Base-by-base conservation (phyloP, 2,797 vertebrate genomes). In the Neomorphus geoffroyi region DNA sequence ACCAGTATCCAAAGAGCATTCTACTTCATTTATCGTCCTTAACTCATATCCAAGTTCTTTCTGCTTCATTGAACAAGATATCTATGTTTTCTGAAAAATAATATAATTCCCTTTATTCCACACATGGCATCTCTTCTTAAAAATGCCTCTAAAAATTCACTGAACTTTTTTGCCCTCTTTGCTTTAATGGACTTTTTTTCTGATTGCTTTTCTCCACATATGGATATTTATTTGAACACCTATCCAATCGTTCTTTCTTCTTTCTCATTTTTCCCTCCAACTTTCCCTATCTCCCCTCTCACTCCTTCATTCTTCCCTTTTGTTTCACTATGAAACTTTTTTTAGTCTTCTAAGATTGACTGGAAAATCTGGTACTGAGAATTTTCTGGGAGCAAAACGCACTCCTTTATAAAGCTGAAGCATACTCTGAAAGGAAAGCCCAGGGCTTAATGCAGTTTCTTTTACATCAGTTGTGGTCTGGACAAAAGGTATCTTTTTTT, bases 391-490 rank as follows among this genome's bases (percentile, higher is more conserved):
- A 94, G 71, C 37, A 94, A 94, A 92, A 86, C 27, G 5, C 39
- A 61, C 23, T 90, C 71, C 80, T 94, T 87, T 77, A 69, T 41
- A 82, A 85, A 82, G 57, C 41, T 58, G 50, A 86, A 88, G 37
- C 45, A 41, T 51, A 27, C 54, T 80, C 58, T 71, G 69, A 95
- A 93, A 91, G 57, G 65, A 87, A 94, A 92, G 74, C 94, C 61
- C 57, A 82, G 26, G 50, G 92, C 80, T 90, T 94, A 92, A 95
- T 65, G 86, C 53, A 90, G 86, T 96, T 96, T 85, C 86, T 94
- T 93, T 92, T 93, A 89, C 75, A 85, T 71, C 88, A 77, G 37
- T 61, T 82, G 78, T 72, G 78, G 23, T 85, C 57, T 78, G 80
- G 80, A 94, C 80, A 95, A 95, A 93, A 94, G 94, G 26, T 72